Conservation (phyloP, 1,140 invertebrate species). For the Bombus turneri region DNA sequence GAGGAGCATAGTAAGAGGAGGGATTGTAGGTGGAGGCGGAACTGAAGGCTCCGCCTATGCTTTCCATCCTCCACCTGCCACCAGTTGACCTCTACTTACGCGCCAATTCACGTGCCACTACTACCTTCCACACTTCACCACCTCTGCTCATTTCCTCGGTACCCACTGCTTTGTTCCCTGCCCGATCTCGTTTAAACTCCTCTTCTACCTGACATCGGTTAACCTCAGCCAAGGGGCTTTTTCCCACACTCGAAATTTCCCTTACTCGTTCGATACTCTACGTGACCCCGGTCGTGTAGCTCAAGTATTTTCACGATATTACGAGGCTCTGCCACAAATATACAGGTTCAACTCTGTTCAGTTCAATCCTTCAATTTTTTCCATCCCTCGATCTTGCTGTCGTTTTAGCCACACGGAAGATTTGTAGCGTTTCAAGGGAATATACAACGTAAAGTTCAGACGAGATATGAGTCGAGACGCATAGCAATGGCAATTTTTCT, state of each 20-base stretch:
- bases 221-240: neutral
- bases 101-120: slow-evolving; percentile 65
- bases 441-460: no score
- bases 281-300: neutral
- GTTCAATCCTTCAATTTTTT: no score
- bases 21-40: slow-evolving; percentile 73
- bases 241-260: neutral
- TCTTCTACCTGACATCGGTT: slow-evolving; percentile 14
- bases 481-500: no score
- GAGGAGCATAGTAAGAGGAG: slow-evolving; percentile 65
- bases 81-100: slow-evolving; percentile 62
- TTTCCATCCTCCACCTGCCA: slow-evolving; percentile 44
- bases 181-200: neutral
- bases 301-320: no score
- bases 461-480: no score
- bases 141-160: neutral
- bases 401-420: no score
- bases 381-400: no score
- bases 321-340: no score
- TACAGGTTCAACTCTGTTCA: no score
- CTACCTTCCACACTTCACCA: neutral
- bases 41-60: slow-evolving; percentile 76
- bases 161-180: no score
- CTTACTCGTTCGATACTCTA: neutral
- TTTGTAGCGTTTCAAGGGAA: no score